Conservation (phyloP, 2,888 invertebrate species). For the Tryphoninae sp. region DNA sequence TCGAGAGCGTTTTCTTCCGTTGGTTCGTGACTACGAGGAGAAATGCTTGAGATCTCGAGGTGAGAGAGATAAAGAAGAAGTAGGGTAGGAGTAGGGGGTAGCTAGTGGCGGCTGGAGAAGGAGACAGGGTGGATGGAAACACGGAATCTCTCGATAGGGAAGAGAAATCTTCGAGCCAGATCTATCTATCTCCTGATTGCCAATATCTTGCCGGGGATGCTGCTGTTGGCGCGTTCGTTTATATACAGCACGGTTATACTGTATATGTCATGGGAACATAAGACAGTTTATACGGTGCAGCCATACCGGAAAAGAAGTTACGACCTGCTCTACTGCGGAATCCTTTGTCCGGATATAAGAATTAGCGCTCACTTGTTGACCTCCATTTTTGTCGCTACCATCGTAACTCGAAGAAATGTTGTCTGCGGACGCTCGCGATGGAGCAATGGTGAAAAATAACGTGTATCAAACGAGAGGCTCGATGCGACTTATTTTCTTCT, state of each 20-base stretch:
- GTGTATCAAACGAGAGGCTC: conserved; percentile 30
- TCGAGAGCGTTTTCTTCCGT: conserved; percentile 42
- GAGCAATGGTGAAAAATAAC: conserved; percentile 35
- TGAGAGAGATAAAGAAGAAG: conserved; percentile 13
- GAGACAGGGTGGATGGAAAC: conserved; percentile 19
- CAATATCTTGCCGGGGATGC: conserved; percentile 71
- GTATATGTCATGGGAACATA: conserved; percentile 34
- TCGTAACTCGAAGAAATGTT: conserved; percentile 69
- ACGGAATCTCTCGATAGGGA: conserved; percentile 60
- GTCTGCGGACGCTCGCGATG: neutral
- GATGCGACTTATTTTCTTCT: conserved; percentile 34
- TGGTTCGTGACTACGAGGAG: conserved; percentile 34
- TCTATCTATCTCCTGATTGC: conserved; percentile 73
- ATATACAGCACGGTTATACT: conserved; percentile 30
- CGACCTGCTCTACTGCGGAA: conserved; percentile 61
- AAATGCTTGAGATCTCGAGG: conserved; percentile 41
- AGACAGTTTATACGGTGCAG: conserved; percentile 48
- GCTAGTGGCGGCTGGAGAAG: conserved; percentile 1
- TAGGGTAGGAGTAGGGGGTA: neutral
- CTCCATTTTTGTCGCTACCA: conserved; percentile 68
- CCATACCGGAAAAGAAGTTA: conserved; percentile 36
- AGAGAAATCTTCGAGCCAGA: conserved; percentile 62
- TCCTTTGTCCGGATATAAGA: conserved; percentile 74
- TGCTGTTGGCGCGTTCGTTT: conserved; percentile 58
- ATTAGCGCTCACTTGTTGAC: conserved; percentile 78